Percentiles rank a stretch among this genome's conserved stretches.
phyloP scores from a whole-genome alignment of 2,888 invertebrate species.

The Dynastes grantii region DNA sequence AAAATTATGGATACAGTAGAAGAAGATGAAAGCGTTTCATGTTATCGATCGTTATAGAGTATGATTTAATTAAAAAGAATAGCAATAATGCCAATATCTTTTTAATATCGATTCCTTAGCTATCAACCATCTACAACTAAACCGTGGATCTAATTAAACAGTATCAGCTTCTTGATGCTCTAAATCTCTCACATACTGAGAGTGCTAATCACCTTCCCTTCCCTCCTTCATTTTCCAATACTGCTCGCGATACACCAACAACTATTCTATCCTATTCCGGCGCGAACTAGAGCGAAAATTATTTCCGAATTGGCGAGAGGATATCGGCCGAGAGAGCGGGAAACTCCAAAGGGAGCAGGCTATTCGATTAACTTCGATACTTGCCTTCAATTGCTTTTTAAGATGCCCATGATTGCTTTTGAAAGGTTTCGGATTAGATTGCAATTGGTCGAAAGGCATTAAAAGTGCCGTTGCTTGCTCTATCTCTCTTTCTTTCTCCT shows the following conservation, averaged over 20 bases:
- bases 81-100: background rate
- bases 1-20: background rate
- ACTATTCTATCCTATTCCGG: slow-evolving; percentile 32
- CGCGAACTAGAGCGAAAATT: slow-evolving; percentile 60
- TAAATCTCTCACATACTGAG: background rate
- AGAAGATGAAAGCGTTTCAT: too few species aligned
- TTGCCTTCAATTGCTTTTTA: slow-evolving; percentile 70
- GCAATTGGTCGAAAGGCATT: slow-evolving; percentile 70
- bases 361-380: slow-evolving; percentile 70
- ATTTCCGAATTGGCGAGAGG: slow-evolving; percentile 49
- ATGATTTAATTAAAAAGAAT: background rate
- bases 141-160: background rate
- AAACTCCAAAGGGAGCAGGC: slow-evolving; percentile 64
- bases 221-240: too few species aligned
- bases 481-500: background rate
- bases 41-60: background rate
- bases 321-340: slow-evolving; percentile 61
- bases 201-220: too few species aligned
- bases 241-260: slow-evolving; percentile 1
- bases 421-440: slow-evolving; percentile 70
- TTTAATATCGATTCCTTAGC: background rate
- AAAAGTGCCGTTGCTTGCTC: slow-evolving; percentile 65
- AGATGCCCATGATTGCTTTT: slow-evolving; percentile 70
- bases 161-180: background rate
- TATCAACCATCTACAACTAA: background rate